Evolutionary conservation across 2,797 vertebrate genomes (phyloP), one percentile per base, ranked within the genome.

Genomic region (Leontocebus nigricollis): DNA sequence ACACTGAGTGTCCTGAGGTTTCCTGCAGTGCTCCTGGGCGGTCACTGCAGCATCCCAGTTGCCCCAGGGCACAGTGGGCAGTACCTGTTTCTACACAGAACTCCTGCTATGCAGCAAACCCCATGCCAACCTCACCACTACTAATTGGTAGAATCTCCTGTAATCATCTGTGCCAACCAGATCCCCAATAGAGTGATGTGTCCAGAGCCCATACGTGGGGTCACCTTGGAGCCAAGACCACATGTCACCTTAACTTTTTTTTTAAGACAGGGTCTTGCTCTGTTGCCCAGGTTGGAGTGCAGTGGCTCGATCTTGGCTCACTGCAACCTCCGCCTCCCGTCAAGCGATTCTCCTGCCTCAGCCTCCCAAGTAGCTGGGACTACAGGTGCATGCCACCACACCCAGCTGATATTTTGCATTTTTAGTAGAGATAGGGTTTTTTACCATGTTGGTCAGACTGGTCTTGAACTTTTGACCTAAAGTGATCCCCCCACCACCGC

Each of bases 161-260:
- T 76, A 48, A 44, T 73, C 12, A 0, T 8, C 84, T 59, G 1
- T 15, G 3, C 33, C 39, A 1, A 1, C 41, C 57, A 44, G 33
- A 44, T 11, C 6, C 27, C 57, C 33, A 4, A 9, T 7, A 7
- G 26, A 27, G 1, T 10, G 4, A 6, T 0, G 11, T 14, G 22
- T 61, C 44, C 30, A 5, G 50, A 36, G 11, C 30, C 17, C 2
- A 12, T 5, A 7, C 2, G 8, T 2, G 20, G 15, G 44, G 11
- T 7, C 24, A 27, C 86, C 12, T 0, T 17, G 7, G 26, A 67
- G 27, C 61, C 8, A 6, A 6, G 1, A 15, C 55, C 5, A 1
- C 41, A n/a, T 41, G 48, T 52, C 30, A 3, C 36, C 26, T 36
- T 77, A 39, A 59, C 50, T 6, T 41, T 50, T 67, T 2, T 64